A percentile compares a stretch with the other conserved stretches of the same genome.
Conservation (phyloP, 2,797 vertebrate species). For the Tamandua tetradactyla region DNA sequence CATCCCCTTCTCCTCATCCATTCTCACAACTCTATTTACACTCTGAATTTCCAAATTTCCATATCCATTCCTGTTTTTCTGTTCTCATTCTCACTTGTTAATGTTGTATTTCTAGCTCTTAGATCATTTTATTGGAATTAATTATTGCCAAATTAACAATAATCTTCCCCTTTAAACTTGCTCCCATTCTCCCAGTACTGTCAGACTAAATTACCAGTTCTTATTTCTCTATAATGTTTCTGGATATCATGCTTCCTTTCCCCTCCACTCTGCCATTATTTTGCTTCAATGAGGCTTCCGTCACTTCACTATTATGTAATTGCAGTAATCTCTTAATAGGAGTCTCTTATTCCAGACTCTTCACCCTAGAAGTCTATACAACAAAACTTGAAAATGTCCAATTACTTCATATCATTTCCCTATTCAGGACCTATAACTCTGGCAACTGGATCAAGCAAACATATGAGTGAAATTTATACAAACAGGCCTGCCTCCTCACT, state of each 20-base stretch:
- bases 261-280: background rate
- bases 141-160: background rate
- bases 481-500: background rate
- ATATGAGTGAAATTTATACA: background rate
- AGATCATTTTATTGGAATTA: background rate
- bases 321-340: background rate
- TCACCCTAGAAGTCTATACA: background rate
- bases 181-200: background rate
- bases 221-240: background rate
- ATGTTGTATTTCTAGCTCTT: background rate
- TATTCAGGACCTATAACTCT: background rate
- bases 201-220: background rate
- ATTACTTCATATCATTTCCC: background rate
- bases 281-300: too few relatives aligned
- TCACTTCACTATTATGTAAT: background rate
- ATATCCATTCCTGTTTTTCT: background rate
- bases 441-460: background rate
- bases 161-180: background rate
- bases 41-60: background rate
- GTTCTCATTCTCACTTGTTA: background rate
- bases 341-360: background rate
- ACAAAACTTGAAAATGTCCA: background rate
- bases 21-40: background rate
- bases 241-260: background rate
- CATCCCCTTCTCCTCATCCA: background rate